phyloP scores from a whole-genome alignment of 2,797 vertebrate species.

The Sarcoramphus papa region DNA sequence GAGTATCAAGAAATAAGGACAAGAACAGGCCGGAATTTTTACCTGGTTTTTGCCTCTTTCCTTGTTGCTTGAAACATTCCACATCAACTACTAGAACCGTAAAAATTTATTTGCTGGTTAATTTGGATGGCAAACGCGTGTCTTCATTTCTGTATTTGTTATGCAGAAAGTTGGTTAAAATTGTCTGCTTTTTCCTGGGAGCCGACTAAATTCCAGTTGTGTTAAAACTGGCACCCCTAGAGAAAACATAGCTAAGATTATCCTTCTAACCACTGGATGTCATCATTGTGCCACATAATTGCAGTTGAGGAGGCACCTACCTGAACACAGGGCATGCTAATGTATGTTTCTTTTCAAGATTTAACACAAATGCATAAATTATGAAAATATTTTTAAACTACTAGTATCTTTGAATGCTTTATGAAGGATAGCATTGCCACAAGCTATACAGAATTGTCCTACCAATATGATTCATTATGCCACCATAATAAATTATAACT shows the following conservation, averaged over 20 bases:
- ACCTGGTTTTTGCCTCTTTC: background rate
- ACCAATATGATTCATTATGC: background rate
- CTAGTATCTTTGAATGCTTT: background rate
- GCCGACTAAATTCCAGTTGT: background rate
- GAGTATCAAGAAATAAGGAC: background rate
- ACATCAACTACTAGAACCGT: background rate
- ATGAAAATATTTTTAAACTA: background rate
- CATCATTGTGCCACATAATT: conserved; percentile 37
- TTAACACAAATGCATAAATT: background rate
- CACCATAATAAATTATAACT: background rate
- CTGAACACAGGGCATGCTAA: background rate
- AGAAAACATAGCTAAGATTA: background rate
- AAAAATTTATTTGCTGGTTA: background rate
- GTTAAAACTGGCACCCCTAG: background rate
- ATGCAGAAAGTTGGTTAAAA: background rate
- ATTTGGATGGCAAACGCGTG: background rate
- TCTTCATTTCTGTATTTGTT: background rate
- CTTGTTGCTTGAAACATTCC: background rate
- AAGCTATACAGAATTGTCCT: background rate
- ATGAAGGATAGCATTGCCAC: background rate
- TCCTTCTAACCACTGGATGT: conserved; percentile 60
- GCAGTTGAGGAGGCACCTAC: background rate
- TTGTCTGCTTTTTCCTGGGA: background rate
- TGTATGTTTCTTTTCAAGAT: background rate
- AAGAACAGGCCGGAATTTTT: background rate